Percentiles rank a stretch among this genome's conserved stretches.
Evolutionary conservation across 2,888 invertebrate species (phyloP).

Genomic region (Chymomyza fuscimana): DNA sequence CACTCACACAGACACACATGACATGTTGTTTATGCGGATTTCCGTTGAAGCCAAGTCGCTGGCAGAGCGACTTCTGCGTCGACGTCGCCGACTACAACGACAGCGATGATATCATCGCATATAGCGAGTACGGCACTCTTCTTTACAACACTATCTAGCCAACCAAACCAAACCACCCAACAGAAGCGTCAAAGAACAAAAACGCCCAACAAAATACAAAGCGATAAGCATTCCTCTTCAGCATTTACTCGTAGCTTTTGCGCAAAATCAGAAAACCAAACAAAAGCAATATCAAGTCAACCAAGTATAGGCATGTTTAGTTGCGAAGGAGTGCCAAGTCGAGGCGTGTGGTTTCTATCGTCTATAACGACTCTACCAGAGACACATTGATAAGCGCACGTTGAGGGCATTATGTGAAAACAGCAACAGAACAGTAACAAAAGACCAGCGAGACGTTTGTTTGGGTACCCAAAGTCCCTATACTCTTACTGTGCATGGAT

Average conservation of each 20-base stretch:
- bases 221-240: not conserved
- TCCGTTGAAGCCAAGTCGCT: conserved; percentile 61
- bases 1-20: conserved; percentile 37
- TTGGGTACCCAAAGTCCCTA: not conserved
- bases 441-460: not conserved
- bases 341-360: not conserved
- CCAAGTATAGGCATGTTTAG: not conserved
- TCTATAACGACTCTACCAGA: not conserved
- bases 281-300: not conserved
- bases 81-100: conserved; percentile 36
- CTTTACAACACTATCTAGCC: conserved; percentile 59
- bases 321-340: not conserved
- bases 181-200: not conserved
- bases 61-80: conserved; percentile 36
- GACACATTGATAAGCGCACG: not conserved
- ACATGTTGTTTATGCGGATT: conserved; percentile 73
- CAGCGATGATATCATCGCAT: conserved; percentile 62
- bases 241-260: conserved; percentile 1
- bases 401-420: not conserved
- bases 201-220: not conserved
- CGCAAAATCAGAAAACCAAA: not conserved
- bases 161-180: conserved; percentile 31
- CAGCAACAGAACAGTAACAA: conserved; percentile 4
- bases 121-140: conserved; percentile 38
- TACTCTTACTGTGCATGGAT: not conserved